Conservation (phyloP, 2,888 invertebrate genomes). For the Stratiomys singularior region DNA sequence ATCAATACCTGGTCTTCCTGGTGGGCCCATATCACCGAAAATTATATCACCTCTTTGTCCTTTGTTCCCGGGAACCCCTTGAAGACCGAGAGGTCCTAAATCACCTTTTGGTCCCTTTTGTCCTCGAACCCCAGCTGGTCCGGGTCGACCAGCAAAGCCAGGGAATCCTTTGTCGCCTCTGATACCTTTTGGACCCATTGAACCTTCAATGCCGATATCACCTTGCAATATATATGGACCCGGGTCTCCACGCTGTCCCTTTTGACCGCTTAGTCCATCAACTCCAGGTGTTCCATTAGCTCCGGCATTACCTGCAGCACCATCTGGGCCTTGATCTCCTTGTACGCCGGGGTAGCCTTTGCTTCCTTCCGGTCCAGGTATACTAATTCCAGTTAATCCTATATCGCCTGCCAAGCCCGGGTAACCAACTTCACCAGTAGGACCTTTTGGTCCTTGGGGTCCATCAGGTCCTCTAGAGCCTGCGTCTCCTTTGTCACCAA, state of each 20-base stretch:
- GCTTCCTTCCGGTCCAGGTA: constrained; percentile 69
- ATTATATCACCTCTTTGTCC: constrained; percentile 64
- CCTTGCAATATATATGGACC: constrained; percentile 62
- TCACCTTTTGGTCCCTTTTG: constrained; percentile 69
- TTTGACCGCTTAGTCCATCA: constrained; percentile 62
- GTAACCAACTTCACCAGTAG: constrained; percentile 68
- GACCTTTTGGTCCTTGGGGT: constrained; percentile 70
- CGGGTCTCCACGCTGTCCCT: constrained; percentile 66
- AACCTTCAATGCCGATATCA: constrained; percentile 64
- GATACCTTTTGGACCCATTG: constrained; percentile 64
- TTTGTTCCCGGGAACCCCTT: constrained; percentile 68
- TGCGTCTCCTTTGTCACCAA: constrained; percentile 65
- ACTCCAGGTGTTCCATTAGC: constrained; percentile 64
- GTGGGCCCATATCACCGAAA: constrained; percentile 61
- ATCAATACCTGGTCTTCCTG: constrained; percentile 62
- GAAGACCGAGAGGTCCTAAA: constrained; percentile 63
- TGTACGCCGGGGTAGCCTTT: constrained; percentile 76
- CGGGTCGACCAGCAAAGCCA: constrained; percentile 67
- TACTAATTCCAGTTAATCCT: constrained; percentile 67
- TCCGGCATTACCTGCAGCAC: constrained; percentile 71
- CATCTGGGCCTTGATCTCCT: constrained; percentile 74
- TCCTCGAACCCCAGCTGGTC: constrained; percentile 68
- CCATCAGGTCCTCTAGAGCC: constrained; percentile 68
- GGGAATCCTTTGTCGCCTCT: constrained; percentile 67
- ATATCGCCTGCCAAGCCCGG: constrained; percentile 68